Percentiles rank a stretch among this genome's conserved stretches.
Conservation (phyloP, 2,113 vertebrate species). For the Benitochromis conjunctus region DNA sequence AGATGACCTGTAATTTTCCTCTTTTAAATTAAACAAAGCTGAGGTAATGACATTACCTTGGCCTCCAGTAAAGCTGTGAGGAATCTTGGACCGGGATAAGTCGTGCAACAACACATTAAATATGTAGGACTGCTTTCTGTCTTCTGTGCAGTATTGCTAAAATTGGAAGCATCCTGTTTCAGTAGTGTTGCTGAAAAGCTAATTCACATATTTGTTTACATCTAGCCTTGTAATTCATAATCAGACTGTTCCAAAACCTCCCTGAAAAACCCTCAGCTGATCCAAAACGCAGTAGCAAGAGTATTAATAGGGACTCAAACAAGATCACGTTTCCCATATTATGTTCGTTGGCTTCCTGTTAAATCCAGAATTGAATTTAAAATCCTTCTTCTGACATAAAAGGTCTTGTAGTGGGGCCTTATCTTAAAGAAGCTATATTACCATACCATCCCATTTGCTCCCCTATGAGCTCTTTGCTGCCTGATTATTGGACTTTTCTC, state of each 20-base stretch:
- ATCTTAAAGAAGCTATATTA: neutral
- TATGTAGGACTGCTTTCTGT: too few species aligned
- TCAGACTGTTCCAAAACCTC: neutral
- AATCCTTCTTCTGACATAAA: neutral
- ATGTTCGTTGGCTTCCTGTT: neutral
- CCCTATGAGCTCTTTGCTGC: neutral
- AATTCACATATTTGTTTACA: too few species aligned
- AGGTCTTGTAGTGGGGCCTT: neutral
- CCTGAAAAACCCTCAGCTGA: neutral
- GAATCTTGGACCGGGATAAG: too few species aligned
- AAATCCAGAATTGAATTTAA: neutral
- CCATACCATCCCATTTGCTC: neutral
- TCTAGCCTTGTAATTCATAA: neutral
- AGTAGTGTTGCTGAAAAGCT: too few species aligned
- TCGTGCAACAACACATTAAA: too few species aligned
- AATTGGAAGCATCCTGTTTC: too few species aligned
- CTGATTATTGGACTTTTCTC: neutral
- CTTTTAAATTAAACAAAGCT: too few species aligned
- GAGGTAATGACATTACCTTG: too few species aligned
- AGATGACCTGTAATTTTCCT: too few species aligned
- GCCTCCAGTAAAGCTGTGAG: too few species aligned
- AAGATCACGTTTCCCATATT: neutral
- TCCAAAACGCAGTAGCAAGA: neutral
- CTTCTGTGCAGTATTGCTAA: too few species aligned
- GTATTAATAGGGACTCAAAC: neutral